Percentiles rank a stretch among this genome's conserved stretches.
phyloP scores from a whole-genome alignment of 2,797 vertebrate species.

The Gadopsis bispinosus region DNA sequence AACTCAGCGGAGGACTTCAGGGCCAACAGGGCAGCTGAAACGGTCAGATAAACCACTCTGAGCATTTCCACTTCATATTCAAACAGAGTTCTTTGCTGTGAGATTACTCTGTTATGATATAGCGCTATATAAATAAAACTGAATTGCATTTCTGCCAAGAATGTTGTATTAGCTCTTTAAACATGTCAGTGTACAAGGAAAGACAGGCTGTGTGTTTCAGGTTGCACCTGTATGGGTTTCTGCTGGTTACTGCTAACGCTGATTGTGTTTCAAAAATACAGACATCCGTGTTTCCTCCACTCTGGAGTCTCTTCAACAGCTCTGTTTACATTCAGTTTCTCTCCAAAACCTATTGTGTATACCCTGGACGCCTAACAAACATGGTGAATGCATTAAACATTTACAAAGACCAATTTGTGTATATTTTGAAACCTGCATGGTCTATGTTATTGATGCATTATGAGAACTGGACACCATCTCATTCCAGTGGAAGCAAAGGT shows the following conservation, averaged over 20 bases:
- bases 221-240: background rate
- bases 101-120: too few relatives aligned
- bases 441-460: background rate
- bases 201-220: background rate
- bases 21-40: conserved; percentile 88
- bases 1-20: conserved; percentile 89
- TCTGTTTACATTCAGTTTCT: background rate
- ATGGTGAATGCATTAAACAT: background rate
- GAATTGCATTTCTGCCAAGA: background rate
- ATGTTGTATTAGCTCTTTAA: background rate
- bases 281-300: background rate
- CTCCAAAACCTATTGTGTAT: background rate
- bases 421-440: background rate
- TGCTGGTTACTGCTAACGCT: background rate
- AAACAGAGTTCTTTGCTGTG: background rate
- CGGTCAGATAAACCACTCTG: background rate
- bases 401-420: background rate
- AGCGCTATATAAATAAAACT: too few relatives aligned
- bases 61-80: background rate
- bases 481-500: background rate
- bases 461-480: background rate
- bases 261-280: background rate
- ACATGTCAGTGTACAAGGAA: background rate
- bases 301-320: background rate
- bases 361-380: background rate